Evolutionary conservation across 2,888 invertebrate genomes (phyloP).

Genomic region (Sarcophaga carnaria): DNA sequence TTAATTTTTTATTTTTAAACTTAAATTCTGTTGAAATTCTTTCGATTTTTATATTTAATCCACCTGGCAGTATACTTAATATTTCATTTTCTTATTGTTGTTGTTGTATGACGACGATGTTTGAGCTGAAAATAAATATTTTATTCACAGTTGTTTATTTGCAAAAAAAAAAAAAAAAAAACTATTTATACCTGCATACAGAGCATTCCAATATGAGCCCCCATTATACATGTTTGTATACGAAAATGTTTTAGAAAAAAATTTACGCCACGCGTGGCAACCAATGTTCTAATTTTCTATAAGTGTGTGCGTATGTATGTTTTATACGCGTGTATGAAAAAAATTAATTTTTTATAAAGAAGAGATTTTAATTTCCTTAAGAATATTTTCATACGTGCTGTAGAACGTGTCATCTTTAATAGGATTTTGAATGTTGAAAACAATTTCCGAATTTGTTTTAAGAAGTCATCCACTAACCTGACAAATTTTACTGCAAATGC

Average conservation of each 20-base stretch:
- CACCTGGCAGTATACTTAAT: conserved; percentile 41
- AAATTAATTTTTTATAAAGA: no score
- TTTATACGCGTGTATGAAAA: not conserved
- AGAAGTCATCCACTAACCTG: no score
- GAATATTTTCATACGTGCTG: no score
- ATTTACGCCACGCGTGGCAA: no score
- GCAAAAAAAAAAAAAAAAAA: not conserved
- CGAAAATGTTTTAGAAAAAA: no score
- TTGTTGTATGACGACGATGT: conserved; percentile 28
- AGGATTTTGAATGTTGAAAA: no score
- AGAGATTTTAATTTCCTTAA: no score
- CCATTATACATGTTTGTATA: not conserved
- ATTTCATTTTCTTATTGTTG: not conserved
- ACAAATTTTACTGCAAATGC: no score
- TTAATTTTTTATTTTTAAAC: conserved; percentile 16
- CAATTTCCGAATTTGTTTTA: no score
- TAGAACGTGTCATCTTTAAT: no score
- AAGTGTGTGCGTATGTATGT: conserved; percentile 1
- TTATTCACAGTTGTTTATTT: conserved; percentile 6
- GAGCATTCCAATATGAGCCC: not conserved
- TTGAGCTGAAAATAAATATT: conserved; percentile 19
- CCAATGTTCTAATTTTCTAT: no score
- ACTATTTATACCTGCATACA: not conserved
- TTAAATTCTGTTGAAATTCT: not conserved
- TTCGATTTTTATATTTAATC: conserved; percentile 38